Evolutionary conservation across 2,888 invertebrate species (phyloP).

Genomic region (Craniophora ligustri): DNA sequence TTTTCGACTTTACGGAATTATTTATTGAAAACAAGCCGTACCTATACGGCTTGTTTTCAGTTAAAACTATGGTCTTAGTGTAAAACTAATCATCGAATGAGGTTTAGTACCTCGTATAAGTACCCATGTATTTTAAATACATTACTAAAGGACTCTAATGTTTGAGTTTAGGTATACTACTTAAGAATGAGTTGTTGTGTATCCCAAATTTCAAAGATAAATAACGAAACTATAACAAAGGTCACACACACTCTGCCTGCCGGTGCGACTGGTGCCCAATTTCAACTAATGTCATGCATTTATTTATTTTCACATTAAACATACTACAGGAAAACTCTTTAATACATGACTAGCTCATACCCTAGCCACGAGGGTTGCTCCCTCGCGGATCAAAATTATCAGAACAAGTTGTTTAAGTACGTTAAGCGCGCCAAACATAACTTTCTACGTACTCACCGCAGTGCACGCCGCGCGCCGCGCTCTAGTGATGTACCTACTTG

Average conservation of each 20-base stretch:
- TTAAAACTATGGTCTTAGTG: not conserved
- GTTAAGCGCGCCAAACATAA: slow-evolving; percentile 49
- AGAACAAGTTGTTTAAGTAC: slow-evolving; percentile 49
- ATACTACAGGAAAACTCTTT: not conserved
- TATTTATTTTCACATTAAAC: not conserved
- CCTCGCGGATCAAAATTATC: slow-evolving; percentile 46
- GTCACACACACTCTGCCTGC: no score
- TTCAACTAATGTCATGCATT: not conserved
- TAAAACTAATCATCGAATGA: no score
- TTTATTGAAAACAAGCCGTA: slow-evolving; percentile 22
- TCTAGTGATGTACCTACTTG: slow-evolving; percentile 34
- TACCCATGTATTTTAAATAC: no score
- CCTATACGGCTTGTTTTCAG: slow-evolving; percentile 21
- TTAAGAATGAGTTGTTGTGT: no score
- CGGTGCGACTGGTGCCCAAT: no score
- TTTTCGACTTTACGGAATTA: slow-evolving; percentile 22
- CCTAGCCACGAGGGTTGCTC: slow-evolving; percentile 10
- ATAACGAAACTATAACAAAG: not conserved
- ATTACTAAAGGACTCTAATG: no score
- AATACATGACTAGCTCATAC: not conserved
- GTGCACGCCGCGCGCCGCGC: slow-evolving; percentile 12
- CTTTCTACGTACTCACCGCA: slow-evolving; percentile 47
- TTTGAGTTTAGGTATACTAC: no score
- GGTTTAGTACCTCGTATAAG: no score
- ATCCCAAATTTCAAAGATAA: not conserved